A percentile compares a stretch with the other conserved stretches of the same genome.
These are phyloP conservation scores for Pachycephus smyrnensis DNA, from an alignment of 2,888 invertebrate genomes.

Conservation along the genomic window DNA sequence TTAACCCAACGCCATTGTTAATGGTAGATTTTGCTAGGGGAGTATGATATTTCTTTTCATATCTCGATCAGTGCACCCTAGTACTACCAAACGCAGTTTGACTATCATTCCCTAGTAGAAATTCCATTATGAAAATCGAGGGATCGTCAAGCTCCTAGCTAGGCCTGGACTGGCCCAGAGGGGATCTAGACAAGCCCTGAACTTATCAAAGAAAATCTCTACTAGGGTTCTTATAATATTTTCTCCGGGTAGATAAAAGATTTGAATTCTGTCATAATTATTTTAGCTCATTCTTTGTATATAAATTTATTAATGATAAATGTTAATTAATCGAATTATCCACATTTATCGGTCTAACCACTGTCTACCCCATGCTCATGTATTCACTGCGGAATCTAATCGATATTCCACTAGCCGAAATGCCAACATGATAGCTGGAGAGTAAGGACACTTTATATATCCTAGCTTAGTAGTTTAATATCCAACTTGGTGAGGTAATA, in stretches of 20 bases:
- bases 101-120: neutral
- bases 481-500: constrained; percentile 27
- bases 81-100: neutral
- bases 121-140: neutral
- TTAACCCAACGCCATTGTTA: neutral
- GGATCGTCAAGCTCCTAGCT: neutral
- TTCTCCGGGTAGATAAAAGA: neutral
- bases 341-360: neutral
- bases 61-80: neutral
- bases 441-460: neutral
- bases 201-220: neutral
- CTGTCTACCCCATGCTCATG: neutral
- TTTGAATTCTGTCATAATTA: neutral
- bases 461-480: constrained; percentile 36
- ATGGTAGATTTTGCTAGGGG: neutral
- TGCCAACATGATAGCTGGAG: neutral
- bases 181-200: no score
- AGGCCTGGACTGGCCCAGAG: no score
- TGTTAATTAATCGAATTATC: neutral
- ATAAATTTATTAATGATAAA: neutral
- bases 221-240: neutral
- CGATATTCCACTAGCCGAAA: neutral
- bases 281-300: neutral
- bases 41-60: neutral
- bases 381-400: neutral